A percentile compares a stretch with the other conserved stretches of the same genome.
Conservation (phyloP, 2,797 vertebrate species). For the Tiaroga cobitis region DNA sequence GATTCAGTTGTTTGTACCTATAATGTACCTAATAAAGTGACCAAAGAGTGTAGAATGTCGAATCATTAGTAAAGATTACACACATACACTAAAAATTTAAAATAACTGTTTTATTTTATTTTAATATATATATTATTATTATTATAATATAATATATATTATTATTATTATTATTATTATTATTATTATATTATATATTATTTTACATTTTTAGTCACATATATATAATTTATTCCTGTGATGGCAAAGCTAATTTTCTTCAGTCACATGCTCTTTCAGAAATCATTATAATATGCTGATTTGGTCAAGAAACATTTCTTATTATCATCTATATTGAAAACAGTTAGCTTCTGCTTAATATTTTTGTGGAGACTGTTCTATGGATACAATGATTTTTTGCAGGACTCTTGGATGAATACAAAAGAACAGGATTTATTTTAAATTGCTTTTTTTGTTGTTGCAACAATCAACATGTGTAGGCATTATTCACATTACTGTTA, state of each 20-base stretch:
- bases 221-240: neutral
- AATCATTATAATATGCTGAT: neutral
- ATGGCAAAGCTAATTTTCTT: neutral
- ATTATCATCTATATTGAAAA: neutral
- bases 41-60: too few species aligned
- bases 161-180: too few species aligned
- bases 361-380: too few species aligned
- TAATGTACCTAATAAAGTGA: neutral
- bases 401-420: neutral
- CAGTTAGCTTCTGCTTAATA: neutral
- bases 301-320: neutral
- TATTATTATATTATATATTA: too few species aligned
- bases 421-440: neutral
- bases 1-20: neutral
- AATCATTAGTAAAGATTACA: neutral
- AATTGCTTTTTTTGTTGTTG: too few species aligned
- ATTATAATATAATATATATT: too few species aligned
- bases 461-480: neutral
- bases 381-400: too few species aligned
- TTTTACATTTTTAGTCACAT: too few species aligned
- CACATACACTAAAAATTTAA: neutral
- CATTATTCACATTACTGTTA: neutral
- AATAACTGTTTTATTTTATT: neutral
- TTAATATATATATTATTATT: too few species aligned
- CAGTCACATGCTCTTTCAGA: neutral